These are phyloP conservation scores for Eucidaris tribuloides DNA, from an alignment of 35 echinoderm and acorn worm genomes.

Conservation along the genomic window DNA sequence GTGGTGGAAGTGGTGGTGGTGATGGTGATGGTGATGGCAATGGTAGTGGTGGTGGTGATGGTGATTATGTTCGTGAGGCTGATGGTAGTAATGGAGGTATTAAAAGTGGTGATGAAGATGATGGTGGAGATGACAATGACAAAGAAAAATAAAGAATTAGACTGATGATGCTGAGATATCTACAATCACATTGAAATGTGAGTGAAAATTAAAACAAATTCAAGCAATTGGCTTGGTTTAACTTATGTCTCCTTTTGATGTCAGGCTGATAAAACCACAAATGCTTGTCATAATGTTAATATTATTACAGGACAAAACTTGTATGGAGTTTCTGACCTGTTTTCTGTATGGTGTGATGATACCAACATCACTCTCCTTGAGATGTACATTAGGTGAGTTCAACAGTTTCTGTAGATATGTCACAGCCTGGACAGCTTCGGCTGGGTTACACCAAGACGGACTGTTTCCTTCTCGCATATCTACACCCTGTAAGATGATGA, in stretches of 20 bases:
- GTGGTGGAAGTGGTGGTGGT: too few species aligned
- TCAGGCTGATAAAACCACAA: too few species aligned
- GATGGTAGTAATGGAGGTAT: too few species aligned
- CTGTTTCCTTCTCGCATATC: constrained; percentile 93
- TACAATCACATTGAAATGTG: neutral
- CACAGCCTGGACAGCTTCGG: constrained; percentile 77
- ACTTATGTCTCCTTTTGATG: too few species aligned
- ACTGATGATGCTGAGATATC: neutral
- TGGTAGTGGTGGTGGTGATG: too few species aligned
- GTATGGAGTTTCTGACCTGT: constrained; percentile 59
- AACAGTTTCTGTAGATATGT: constrained; percentile 77
- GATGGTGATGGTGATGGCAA: too few species aligned
- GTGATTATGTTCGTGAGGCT: too few species aligned
- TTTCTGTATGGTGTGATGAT: constrained; percentile 98
- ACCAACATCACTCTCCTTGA: constrained; percentile 58
- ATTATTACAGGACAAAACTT: neutral
- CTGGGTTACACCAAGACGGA: constrained; percentile 96
- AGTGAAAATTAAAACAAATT: neutral
- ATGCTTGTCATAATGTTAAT: too few species aligned
- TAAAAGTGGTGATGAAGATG: too few species aligned
- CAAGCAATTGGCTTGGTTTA: too few species aligned
- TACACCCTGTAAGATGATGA: constrained; percentile 68
- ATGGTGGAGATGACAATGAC: too few species aligned
- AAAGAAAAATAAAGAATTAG: neutral
- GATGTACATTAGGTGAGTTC: neutral